These are phyloP conservation scores for Myiothlypis coronata DNA, from an alignment of 2,797 vertebrate species.

Conservation along the genomic window DNA sequence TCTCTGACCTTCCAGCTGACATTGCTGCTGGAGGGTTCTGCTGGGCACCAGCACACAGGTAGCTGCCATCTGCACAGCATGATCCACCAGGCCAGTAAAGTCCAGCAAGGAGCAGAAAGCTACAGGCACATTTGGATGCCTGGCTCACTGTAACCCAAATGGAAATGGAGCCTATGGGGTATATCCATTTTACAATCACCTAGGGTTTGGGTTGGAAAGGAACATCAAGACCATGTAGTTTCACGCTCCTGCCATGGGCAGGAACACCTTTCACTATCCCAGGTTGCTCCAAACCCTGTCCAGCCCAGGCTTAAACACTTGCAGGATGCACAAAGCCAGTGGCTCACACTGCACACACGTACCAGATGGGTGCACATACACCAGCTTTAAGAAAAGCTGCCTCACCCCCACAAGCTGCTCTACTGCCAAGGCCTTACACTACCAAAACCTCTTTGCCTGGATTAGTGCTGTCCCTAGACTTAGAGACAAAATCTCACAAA, in stretches of 20 bases:
- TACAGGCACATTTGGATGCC: neutral
- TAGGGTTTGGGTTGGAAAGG: neutral
- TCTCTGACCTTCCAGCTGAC: neutral
- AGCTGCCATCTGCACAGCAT: neutral
- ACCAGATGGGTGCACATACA: rapidly evolving
- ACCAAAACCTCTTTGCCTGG: neutral
- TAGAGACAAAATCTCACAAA: neutral
- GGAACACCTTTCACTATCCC: neutral
- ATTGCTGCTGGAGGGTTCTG: neutral
- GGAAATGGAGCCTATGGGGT: neutral
- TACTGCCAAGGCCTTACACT: neutral
- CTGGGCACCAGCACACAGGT: neutral
- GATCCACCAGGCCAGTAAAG: neutral
- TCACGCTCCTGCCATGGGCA: neutral
- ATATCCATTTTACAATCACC: neutral
- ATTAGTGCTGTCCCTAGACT: neutral
- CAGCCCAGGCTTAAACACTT: neutral
- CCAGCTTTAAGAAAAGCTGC: neutral
- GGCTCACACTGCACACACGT: neutral
- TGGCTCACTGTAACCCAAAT: neutral
- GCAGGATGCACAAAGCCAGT: neutral
- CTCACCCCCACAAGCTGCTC: neutral
- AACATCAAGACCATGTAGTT: neutral
- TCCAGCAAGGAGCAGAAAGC: neutral
- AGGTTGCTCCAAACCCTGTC: neutral